A percentile compares a stretch with the other conserved stretches of the same genome.
phyloP scores from a whole-genome alignment of 1,140 invertebrate genomes.

The Apocrypta bakeri region DNA sequence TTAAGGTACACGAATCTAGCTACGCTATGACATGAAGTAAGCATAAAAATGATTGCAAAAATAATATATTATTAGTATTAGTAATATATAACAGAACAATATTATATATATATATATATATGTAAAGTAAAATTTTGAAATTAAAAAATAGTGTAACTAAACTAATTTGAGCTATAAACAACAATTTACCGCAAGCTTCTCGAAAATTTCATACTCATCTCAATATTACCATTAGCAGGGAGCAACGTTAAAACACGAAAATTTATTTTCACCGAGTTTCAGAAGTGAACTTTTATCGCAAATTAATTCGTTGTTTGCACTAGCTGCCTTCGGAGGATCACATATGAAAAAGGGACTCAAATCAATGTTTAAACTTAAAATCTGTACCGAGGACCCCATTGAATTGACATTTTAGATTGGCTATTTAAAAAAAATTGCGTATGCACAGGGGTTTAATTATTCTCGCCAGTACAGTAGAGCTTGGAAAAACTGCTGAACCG shows the following conservation, averaged over 20 bases:
- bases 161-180: neutral
- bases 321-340: constrained; percentile 1
- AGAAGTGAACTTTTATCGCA: neutral
- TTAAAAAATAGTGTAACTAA: neutral
- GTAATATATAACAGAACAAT: no score
- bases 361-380: no score
- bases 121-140: no score
- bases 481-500: neutral
- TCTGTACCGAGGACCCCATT: no score
- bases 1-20: no score
- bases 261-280: neutral
- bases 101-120: no score
- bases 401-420: no score
- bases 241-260: neutral
- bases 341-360: constrained; percentile 11
- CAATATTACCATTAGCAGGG: neutral
- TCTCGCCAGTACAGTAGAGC: neutral
- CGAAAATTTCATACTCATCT: neutral
- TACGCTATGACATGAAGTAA: no score
- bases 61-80: no score
- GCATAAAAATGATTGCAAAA: no score
- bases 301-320: constrained; percentile 21
- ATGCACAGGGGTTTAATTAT: neutral
- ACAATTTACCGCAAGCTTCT: neutral
- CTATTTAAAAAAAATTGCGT: neutral